These are phyloP conservation scores for Patella ulyssiponensis DNA, from an alignment of 2,888 invertebrate genomes.

Conservation along the genomic window DNA sequence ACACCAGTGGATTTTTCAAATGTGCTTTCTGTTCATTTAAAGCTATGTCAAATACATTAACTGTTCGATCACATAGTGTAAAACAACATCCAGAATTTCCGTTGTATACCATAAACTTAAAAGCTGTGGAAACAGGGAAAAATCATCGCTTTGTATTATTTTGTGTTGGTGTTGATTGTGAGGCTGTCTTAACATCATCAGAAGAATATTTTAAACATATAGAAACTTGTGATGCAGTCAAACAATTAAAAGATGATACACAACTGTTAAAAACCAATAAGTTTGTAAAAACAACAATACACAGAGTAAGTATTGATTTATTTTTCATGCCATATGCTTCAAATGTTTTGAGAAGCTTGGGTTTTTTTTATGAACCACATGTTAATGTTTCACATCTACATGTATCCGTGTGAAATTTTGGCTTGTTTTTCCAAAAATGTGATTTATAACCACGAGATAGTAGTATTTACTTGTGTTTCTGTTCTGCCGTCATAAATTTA, in stretches of 20 bases:
- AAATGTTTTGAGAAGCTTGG: no score
- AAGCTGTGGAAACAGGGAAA: not conserved
- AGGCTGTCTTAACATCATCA: not conserved
- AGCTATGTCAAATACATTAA: not conserved
- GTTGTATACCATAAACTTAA: not conserved
- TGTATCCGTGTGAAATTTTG: no score
- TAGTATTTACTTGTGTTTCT: no score
- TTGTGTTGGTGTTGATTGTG: conserved; percentile 1
- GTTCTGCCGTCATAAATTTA: no score
- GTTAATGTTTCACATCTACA: no score
- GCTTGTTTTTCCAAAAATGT: no score
- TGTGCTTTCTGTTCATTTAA: conserved; percentile 11
- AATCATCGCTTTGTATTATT: not conserved
- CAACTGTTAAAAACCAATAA: not conserved
- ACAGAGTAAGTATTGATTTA: not conserved
- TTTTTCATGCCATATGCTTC: not conserved
- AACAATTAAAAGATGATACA: not conserved
- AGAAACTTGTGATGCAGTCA: not conserved
- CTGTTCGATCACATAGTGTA: not conserved
- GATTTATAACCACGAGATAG: no score
- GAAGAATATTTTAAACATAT: conserved; percentile 3
- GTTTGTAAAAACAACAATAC: not conserved
- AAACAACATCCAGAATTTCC: not conserved
- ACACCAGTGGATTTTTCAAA: not conserved
- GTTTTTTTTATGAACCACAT: no score